These are phyloP conservation scores for Microcebus jonahi DNA, from an alignment of 2,113 vertebrate genomes.

Conservation along the genomic window DNA sequence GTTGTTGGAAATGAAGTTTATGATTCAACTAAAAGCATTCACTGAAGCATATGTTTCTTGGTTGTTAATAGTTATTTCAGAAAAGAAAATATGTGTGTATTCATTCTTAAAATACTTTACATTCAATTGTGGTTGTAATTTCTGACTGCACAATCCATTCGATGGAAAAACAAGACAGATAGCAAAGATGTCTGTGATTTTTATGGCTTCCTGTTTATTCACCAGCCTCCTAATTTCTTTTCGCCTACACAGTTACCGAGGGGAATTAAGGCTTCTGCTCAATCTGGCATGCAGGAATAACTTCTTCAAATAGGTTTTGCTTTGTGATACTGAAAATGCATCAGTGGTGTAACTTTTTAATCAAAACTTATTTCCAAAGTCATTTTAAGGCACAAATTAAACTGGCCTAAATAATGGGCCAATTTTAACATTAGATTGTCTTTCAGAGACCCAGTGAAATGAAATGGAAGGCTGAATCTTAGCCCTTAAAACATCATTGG, in stretches of 20 bases:
- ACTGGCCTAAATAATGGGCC: conserved; percentile 73
- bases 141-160: conserved; percentile 50
- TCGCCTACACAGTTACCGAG: conserved; percentile 41
- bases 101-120: conserved; percentile 74
- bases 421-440: conserved; percentile 78
- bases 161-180: conserved; percentile 59
- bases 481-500: conserved; percentile 59
- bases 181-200: conserved; percentile 61
- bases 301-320: conserved; percentile 63
- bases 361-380: conserved; percentile 73
- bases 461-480: conserved; percentile 71
- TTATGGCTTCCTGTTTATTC: conserved; percentile 66
- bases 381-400: conserved; percentile 80
- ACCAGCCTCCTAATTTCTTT: conserved; percentile 66
- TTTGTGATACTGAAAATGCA: conserved; percentile 61
- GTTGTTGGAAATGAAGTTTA: conserved; percentile 57
- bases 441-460: conserved; percentile 73
- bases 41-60: conserved; percentile 65
- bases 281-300: conserved; percentile 63
- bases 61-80: conserved; percentile 68
- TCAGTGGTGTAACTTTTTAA: conserved; percentile 66
- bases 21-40: conserved; percentile 60
- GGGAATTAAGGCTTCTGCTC: conserved; percentile 63
- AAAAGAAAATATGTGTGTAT: conserved; percentile 29
- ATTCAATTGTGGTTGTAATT: conserved; percentile 59